Evolutionary conservation across 1,140 invertebrate species (phyloP).

Genomic region (Drosophila malerkotliana): DNA sequence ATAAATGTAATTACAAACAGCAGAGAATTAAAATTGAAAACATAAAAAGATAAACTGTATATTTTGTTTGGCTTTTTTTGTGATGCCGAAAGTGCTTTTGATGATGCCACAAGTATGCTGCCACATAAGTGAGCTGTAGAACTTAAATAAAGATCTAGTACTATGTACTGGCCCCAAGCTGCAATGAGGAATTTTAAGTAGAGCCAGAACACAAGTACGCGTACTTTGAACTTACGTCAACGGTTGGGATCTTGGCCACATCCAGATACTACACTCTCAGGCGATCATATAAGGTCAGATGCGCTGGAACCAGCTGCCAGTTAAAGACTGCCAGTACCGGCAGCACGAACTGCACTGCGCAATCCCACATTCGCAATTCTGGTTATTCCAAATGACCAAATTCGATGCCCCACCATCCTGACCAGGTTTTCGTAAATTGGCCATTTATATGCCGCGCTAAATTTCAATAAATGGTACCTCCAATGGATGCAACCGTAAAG

Average conservation of each 20-base stretch:
- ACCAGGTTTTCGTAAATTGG: constrained; percentile 32
- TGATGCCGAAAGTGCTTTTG: constrained; percentile 33
- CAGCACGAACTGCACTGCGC: constrained; percentile 16
- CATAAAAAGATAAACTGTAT: constrained; percentile 54
- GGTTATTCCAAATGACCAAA: constrained; percentile 54
- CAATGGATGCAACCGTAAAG: constrained; percentile 14
- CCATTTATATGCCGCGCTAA: constrained; percentile 53
- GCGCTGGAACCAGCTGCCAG: constrained; percentile 27
- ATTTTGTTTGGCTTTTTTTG: constrained; percentile 8
- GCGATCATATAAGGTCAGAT: constrained; percentile 43
- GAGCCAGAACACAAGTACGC: constrained; percentile 54
- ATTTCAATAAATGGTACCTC: constrained; percentile 22
- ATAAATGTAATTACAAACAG: constrained; percentile 74
- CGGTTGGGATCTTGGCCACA: constrained; percentile 45
- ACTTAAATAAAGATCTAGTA: constrained; percentile 29
- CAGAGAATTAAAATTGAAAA: constrained; percentile 60
- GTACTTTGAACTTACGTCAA: constrained; percentile 69
- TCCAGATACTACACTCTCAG: constrained; percentile 25
- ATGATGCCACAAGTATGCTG: constrained; percentile 23
- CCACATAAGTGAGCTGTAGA: constrained; percentile 31
- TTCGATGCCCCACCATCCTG: constrained; percentile 38
- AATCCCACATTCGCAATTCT: constrained; percentile 37
- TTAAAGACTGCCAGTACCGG: neutral
- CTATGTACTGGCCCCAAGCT: constrained; percentile 25
- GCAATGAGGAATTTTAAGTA: constrained; percentile 74